Base-by-base conservation (phyloP, 1,140 invertebrate genomes). In the Anastrepha obliqua region DNA sequence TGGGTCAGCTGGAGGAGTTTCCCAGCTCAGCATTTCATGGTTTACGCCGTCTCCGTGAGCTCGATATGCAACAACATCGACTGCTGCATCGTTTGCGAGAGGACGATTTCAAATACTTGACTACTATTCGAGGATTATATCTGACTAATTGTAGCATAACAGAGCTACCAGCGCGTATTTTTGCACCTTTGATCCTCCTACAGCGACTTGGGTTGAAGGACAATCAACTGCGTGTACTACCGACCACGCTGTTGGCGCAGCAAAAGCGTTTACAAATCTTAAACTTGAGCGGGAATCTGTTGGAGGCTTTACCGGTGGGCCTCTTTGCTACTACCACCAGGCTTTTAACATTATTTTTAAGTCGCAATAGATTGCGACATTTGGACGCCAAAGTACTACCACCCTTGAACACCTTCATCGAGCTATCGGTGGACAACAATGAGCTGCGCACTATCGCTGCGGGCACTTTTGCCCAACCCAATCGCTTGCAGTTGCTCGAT, bases 341-440 rank as follows among this genome's bases (percentile, higher is more conserved):
- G 9, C 74, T 81, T 3, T 9, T 55, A 7, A 81, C 51, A 7
- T 8, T 81, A 29, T 29, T 20, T 55, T 81, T 81, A n/a, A 81
- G 74, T 55, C 74, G n/a, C 74, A 81, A 81, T 81, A 44, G 74
- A 3, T 81, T 81, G 51, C 74, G 47, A 2, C n/a, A 81, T 29
- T 81, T 81, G 20, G 74, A 20, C 9, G 44, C 74, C 6, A 20
- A 15, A 20, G 8, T 55, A 58, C 47, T 81, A 29, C 74, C 74
- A 13, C 74, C 74, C 7, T 17, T 81, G n/a, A 81, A 44, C 0
- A 17, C 74, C 44, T 5, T 81, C 13, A 55, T 81, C n/a, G 74
- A 81, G 6, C 47, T 81, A 2, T 55, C 4, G 47, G 51, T 13
- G 2, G 44, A 81, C 47, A 81, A 11, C 74, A 81, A 81, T 29